These are phyloP conservation scores for Apostichopus leukothele DNA, from an alignment of 53 echinoderm and acorn worm genomes.

Conservation along the genomic window DNA sequence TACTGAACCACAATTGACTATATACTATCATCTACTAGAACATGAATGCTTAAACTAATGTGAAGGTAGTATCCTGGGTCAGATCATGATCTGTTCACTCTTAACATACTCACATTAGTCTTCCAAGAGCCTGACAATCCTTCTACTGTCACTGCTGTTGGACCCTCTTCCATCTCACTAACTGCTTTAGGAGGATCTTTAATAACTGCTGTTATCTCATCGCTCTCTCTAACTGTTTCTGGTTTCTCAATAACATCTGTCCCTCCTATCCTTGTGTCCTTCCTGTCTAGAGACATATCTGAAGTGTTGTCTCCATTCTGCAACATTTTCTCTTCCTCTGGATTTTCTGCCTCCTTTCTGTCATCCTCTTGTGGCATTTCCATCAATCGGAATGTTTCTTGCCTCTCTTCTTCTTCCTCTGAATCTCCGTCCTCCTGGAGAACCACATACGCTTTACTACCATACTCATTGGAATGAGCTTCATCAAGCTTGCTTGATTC, in stretches of 20 bases:
- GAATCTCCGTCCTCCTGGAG: slow-evolving; percentile 10
- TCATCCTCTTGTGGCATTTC: background rate
- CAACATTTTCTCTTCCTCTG: slow-evolving; percentile 18
- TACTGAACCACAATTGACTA: too few species aligned
- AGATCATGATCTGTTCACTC: background rate
- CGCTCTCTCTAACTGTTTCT: background rate
- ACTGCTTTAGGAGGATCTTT: too few species aligned
- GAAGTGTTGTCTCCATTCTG: background rate
- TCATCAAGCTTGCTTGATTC: slow-evolving; percentile 24
- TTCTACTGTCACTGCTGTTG: background rate
- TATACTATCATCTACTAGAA: too few species aligned
- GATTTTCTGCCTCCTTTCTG: background rate
- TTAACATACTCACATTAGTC: slow-evolving; percentile 4
- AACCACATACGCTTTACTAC: slow-evolving; percentile 26
- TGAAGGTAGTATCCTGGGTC: too few species aligned
- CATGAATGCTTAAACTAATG: too few species aligned
- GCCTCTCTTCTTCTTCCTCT: background rate
- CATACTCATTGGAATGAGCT: slow-evolving; percentile 36
- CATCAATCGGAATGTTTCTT: slow-evolving; percentile 20
- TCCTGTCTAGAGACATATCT: background rate
- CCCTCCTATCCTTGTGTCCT: background rate
- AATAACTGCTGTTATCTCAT: background rate
- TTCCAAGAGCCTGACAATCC: slow-evolving; percentile 34
- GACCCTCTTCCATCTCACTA: background rate
- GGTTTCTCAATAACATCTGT: background rate